These are phyloP conservation scores for Holacanthus passer DNA, from an alignment of 2,113 vertebrate species.

Conservation along the genomic window DNA sequence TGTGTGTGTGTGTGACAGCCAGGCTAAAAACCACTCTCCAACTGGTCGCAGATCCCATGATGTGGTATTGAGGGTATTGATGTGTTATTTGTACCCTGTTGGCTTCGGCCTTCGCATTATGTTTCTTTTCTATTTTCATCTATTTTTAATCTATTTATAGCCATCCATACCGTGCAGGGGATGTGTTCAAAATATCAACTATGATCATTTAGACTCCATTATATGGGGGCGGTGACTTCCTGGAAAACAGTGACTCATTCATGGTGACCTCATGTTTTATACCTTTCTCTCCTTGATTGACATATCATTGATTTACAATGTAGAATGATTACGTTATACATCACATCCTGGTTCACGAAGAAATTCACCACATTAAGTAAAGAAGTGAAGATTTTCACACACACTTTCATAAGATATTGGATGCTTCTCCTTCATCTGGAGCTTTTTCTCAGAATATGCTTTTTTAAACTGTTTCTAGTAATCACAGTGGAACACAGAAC, in stretches of 20 bases:
- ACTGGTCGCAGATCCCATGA: conserved; percentile 72
- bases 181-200: conserved; percentile 26
- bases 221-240: conserved; percentile 17
- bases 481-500: neutral
- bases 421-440: neutral
- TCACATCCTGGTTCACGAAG: neutral
- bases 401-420: neutral
- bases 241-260: conserved; percentile 28
- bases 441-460: neutral
- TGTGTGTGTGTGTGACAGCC: conserved; percentile 45
- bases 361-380: neutral
- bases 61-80: conserved; percentile 68
- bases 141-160: conserved; percentile 57
- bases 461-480: neutral
- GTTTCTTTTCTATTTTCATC: conserved; percentile 66
- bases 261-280: neutral
- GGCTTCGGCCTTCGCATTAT: conserved; percentile 62
- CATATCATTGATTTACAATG: neutral
- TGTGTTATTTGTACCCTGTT: conserved; percentile 69
- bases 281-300: conserved; percentile 1
- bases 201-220: conserved; percentile 10
- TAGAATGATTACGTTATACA: neutral
- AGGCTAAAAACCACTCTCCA: conserved; percentile 60
- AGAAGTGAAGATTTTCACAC: neutral
- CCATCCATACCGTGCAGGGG: neutral